Evolutionary conservation across 2,888 invertebrate genomes (phyloP).

Genomic region (Drepana falcataria): DNA sequence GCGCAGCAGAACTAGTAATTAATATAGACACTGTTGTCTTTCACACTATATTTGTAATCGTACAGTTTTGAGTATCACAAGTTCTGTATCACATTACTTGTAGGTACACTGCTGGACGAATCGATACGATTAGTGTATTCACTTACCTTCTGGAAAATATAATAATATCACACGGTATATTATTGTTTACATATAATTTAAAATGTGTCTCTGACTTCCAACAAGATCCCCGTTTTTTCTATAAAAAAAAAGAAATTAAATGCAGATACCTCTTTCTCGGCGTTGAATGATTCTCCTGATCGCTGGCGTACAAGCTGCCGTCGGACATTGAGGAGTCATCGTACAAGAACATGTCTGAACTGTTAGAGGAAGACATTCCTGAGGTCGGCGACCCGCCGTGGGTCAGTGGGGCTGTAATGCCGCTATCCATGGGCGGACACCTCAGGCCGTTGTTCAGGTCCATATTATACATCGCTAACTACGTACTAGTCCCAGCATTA

Average conservation of each 20-base stretch:
- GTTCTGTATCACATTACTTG: too few species aligned
- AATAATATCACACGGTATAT: too few species aligned
- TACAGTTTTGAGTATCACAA: too few species aligned
- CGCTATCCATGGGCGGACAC: constrained; percentile 18
- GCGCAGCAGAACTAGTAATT: too few species aligned
- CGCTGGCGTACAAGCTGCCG: constrained; percentile 87
- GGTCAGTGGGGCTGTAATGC: constrained; percentile 26
- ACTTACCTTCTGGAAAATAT: too few species aligned
- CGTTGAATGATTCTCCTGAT: constrained; percentile 87
- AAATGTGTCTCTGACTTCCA: too few species aligned
- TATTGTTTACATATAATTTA: too few species aligned
- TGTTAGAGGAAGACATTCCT: constrained; percentile 42
- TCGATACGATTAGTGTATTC: too few species aligned
- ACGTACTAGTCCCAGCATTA: neutral
- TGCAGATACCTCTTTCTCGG: constrained; percentile 80
- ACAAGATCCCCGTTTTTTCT: neutral
- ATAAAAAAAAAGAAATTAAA: neutral
- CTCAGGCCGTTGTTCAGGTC: constrained; percentile 33
- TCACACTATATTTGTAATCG: too few species aligned
- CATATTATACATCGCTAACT: constrained; percentile 35
- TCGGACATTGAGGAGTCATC: constrained; percentile 79
- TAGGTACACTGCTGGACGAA: too few species aligned
- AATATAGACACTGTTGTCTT: too few species aligned
- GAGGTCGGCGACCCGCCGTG: constrained; percentile 61
- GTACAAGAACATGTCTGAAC: constrained; percentile 85